Evolutionary conservation across 2,888 invertebrate species (phyloP).

Genomic region (Adelphocoris suturalis): DNA sequence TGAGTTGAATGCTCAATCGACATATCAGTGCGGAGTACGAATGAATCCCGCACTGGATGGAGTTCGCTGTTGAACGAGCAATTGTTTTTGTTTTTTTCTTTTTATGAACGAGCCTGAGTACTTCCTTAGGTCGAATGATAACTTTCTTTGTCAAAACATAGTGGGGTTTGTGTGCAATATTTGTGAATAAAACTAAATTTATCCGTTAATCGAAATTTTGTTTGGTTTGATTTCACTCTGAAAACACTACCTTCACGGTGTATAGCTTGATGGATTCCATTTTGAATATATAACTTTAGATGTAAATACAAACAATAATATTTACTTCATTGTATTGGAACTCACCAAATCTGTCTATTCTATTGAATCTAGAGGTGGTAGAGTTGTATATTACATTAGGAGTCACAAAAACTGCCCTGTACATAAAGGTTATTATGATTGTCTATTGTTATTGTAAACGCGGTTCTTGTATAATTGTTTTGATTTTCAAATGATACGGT

Average conservation of each 20-base stretch:
- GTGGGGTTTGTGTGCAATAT: conserved; percentile 36
- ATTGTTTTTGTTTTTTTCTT: background rate
- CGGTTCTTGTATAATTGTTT: background rate
- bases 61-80: background rate
- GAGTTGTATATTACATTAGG: background rate
- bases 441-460: background rate
- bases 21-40: background rate
- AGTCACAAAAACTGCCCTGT: conserved; percentile 14
- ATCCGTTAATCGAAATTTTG: background rate
- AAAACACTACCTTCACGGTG: conserved; percentile 25
- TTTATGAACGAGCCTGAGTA: background rate
- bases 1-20: conserved; percentile 44
- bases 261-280: conserved; percentile 23
- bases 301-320: background rate
- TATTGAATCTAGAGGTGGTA: background rate
- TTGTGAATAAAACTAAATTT: conserved; percentile 31
- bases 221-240: conserved; percentile 9
- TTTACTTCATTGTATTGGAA: background rate
- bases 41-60: background rate
- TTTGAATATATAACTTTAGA: conserved; percentile 32
- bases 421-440: conserved; percentile 21
- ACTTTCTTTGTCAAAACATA: background rate
- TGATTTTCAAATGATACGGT: conserved; percentile 14
- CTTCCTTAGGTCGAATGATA: conserved; percentile 18
- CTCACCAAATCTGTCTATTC: conserved; percentile 27